Conservation (phyloP, 1,140 invertebrate species). For the Metopolophium dirhodum region DNA sequence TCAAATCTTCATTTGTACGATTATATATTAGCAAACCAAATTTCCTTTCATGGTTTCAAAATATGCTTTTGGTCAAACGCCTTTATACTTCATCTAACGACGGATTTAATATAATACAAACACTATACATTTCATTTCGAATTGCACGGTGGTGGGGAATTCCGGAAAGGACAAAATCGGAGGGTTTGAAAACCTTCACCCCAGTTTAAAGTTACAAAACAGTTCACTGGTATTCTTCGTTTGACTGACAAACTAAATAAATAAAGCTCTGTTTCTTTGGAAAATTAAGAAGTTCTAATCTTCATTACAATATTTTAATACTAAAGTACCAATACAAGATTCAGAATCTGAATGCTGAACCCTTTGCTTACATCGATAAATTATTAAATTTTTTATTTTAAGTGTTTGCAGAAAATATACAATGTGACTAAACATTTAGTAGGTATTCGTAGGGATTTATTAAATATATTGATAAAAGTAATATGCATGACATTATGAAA, state of each 20-base stretch:
- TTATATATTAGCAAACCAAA: slow-evolving; percentile 28
- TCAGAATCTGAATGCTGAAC: neutral
- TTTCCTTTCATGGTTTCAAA: neutral
- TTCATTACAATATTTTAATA: neutral
- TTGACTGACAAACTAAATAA: neutral
- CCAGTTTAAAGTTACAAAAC: neutral
- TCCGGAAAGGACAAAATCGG: neutral
- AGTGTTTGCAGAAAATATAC: no score
- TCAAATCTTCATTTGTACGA: neutral
- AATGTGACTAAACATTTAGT: no score
- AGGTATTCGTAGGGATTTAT: no score
- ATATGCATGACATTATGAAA: no score
- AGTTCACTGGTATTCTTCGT: neutral
- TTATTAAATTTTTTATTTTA: neutral
- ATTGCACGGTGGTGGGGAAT: neutral
- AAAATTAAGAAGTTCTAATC: neutral
- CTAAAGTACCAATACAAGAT: neutral
- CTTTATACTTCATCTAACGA: neutral
- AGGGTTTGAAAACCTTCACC: neutral
- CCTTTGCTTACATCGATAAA: neutral
- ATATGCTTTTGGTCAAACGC: neutral
- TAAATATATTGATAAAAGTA: no score
- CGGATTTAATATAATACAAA: slow-evolving; percentile 5
- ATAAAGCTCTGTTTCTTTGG: neutral
- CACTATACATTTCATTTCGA: neutral